Evolutionary conservation across 2,113 vertebrate species (phyloP).

Genomic region (Lamprotornis superbus): DNA sequence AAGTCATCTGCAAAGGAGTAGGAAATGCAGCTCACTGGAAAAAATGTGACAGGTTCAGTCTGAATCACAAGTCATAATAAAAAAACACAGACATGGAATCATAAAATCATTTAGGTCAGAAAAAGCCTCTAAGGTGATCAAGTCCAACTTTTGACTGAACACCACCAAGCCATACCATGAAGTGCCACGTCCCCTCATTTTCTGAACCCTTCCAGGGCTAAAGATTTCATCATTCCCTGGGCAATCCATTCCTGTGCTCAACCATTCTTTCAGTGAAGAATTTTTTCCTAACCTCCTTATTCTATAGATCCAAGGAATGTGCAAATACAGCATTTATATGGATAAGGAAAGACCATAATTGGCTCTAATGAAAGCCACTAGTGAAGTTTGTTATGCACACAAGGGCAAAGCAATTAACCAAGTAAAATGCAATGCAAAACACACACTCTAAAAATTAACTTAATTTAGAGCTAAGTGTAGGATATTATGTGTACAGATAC

Average conservation of each 20-base stretch:
- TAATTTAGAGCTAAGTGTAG: neutral
- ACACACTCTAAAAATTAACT: neutral
- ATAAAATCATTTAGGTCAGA: neutral
- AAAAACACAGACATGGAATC: accelerated
- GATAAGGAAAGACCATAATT: neutral
- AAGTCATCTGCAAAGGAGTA: neutral
- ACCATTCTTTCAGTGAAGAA: neutral
- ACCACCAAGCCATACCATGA: neutral
- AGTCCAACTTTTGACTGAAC: neutral
- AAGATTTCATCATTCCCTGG: neutral
- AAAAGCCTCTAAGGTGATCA: neutral
- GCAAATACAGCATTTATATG: neutral
- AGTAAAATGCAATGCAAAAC: neutral
- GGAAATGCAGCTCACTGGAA: neutral
- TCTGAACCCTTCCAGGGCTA: neutral
- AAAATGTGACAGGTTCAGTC: neutral
- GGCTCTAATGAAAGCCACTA: neutral
- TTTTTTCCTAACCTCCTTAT: neutral
- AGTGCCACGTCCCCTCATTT: neutral
- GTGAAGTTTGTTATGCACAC: neutral
- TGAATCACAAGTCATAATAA: neutral
- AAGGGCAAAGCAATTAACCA: neutral
- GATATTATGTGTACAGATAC: neutral
- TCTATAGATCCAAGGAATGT: neutral
- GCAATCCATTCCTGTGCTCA: neutral